Evolutionary conservation across 2,888 invertebrate species (phyloP).

Genomic region (Cerastis leucographa): DNA sequence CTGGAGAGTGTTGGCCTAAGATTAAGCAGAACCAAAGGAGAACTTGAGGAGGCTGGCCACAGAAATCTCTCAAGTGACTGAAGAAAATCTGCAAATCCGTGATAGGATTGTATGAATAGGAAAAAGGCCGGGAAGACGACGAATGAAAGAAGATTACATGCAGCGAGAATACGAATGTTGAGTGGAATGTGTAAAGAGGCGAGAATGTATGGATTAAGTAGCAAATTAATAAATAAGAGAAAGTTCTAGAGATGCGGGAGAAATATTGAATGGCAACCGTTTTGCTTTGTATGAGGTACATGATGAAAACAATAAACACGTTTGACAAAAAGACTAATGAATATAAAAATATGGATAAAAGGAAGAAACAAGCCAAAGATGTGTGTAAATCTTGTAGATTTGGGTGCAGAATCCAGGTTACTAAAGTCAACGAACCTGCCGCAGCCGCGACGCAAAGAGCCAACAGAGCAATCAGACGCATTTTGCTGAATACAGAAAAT

Average conservation of each 20-base stretch:
- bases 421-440: slow-evolving; percentile 72
- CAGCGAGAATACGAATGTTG: neutral
- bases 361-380: neutral
- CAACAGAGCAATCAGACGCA: slow-evolving; percentile 35
- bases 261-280: neutral
- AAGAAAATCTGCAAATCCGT: neutral
- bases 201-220: neutral
- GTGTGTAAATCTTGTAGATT: neutral
- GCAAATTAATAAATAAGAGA: neutral
- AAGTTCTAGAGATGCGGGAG: neutral
- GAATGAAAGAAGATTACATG: neutral
- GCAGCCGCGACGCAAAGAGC: slow-evolving; percentile 65
- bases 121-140: no score
- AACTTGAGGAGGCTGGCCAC: neutral
- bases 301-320: neutral
- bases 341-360: neutral
- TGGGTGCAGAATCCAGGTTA: neutral
- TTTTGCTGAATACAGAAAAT: neutral
- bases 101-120: no score
- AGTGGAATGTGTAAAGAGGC: neutral
- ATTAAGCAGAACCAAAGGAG: neutral
- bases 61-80: neutral
- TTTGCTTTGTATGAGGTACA: neutral
- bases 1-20: neutral
- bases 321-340: neutral